A percentile compares a stretch with the other conserved stretches of the same genome.
These are phyloP conservation scores for Mobula birostris DNA, from an alignment of 2,113 vertebrate genomes.

Conservation along the genomic window DNA sequence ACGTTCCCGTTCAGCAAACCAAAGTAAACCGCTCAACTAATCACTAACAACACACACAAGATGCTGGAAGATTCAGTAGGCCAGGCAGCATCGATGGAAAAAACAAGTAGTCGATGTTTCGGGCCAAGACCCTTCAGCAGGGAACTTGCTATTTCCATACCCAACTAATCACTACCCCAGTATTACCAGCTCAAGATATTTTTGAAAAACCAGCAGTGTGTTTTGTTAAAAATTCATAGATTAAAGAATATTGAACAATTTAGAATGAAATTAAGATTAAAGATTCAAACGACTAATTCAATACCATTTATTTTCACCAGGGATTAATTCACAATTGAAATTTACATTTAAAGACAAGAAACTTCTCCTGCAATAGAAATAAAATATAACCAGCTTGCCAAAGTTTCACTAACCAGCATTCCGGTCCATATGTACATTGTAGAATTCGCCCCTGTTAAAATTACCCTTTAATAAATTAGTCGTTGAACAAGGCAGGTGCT, in stretches of 20 bases:
- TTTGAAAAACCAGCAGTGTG: too few species aligned
- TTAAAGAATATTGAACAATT: background rate
- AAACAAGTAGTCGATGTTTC: too few species aligned
- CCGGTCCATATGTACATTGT: background rate
- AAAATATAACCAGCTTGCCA: background rate
- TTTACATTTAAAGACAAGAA: background rate
- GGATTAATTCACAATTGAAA: conserved; percentile 29
- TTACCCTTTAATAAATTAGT: conserved; percentile 26
- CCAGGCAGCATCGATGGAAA: too few species aligned
- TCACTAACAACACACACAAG: too few species aligned
- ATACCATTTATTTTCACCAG: conserved; percentile 21
- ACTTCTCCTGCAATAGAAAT: background rate
- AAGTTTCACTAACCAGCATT: background rate
- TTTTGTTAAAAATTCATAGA: too few species aligned
- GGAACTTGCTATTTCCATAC: too few species aligned
- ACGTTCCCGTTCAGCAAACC: too few species aligned
- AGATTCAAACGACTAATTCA: background rate
- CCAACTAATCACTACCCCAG: too few species aligned
- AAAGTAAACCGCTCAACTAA: background rate
- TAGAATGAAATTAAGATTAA: background rate
- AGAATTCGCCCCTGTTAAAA: background rate
- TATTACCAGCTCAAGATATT: too few species aligned
- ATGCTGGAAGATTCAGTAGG: too few species aligned
- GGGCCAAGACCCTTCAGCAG: too few species aligned
- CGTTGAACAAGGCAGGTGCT: background rate